Conservation (phyloP, 1,140 invertebrate genomes). For the Zaprionus gabonicus region DNA sequence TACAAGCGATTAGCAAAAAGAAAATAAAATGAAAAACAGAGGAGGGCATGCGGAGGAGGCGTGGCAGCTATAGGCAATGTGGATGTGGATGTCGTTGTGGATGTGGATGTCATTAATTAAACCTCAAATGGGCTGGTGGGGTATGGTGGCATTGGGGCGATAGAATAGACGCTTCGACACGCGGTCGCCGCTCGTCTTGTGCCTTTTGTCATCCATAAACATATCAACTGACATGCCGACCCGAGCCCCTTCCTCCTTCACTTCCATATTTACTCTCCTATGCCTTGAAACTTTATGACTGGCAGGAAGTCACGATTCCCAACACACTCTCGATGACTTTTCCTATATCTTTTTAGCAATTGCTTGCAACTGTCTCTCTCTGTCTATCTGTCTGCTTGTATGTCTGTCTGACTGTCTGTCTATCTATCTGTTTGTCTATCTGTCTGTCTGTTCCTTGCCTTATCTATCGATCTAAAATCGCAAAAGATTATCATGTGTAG, state of each 20-base stretch:
- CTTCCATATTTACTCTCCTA: constrained; percentile 1
- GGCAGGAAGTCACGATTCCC: constrained; percentile 76
- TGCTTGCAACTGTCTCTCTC: constrained; percentile 36
- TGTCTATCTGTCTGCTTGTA: neutral
- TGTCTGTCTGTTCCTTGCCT: constrained; percentile 16
- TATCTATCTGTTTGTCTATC: neutral
- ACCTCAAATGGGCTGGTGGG: constrained; percentile 68
- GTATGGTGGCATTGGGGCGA: constrained; percentile 35
- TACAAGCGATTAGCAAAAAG: constrained; percentile 55
- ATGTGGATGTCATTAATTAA: constrained; percentile 77
- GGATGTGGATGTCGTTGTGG: constrained; percentile 4
- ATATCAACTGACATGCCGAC: constrained; percentile 36
- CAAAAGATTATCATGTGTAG: neutral
- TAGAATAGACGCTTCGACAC: constrained; percentile 42
- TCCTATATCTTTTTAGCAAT: constrained; percentile 28
- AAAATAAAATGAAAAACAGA: constrained; percentile 12
- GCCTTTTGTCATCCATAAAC: constrained; percentile 75
- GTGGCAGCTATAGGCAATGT: constrained; percentile 10
- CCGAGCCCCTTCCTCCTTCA: constrained; percentile 3
- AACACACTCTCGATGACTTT: constrained; percentile 16
- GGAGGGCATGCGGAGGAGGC: neutral
- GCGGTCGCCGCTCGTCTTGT: constrained; percentile 44
- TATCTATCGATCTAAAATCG: constrained; percentile 21
- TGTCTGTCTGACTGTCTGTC: neutral
- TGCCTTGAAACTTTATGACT: constrained; percentile 62